phyloP scores from a whole-genome alignment of 2,797 vertebrate genomes.

The Phrynocephalus vlangalii region DNA sequence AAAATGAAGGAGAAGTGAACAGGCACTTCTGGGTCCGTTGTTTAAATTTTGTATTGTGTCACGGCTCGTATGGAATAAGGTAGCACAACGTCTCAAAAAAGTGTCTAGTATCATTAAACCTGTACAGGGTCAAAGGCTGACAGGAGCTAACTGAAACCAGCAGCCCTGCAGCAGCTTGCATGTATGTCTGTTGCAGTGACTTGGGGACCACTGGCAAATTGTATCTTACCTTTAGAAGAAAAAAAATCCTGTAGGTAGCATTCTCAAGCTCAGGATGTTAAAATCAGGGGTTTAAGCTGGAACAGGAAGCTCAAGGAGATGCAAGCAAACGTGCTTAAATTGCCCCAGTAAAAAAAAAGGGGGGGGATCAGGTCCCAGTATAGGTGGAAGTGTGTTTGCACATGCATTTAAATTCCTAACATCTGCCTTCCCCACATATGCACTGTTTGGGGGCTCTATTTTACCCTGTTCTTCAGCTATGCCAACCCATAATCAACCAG shows the following conservation, averaged over 20 bases:
- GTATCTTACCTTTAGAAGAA: background rate
- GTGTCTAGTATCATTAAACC: slow-evolving; percentile 20
- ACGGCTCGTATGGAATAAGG: background rate
- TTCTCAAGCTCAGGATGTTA: slow-evolving; percentile 9
- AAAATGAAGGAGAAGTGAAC: slow-evolving; percentile 24
- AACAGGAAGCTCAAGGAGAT: background rate
- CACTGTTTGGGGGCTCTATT: too few relatives aligned
- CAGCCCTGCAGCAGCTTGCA: background rate
- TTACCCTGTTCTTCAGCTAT: background rate
- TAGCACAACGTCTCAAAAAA: background rate
- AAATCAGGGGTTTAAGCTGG: background rate
- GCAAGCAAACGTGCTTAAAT: background rate
- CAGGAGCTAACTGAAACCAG: slow-evolving; percentile 25
- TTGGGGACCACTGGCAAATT: background rate
- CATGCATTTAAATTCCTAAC: background rate
- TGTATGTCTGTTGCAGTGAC: slow-evolving; percentile 6
- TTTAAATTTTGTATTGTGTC: slow-evolving; percentile 29
- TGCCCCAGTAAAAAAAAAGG: background rate
- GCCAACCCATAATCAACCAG: background rate
- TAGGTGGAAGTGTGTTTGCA: too few relatives aligned
- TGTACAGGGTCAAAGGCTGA: background rate
- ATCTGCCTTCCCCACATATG: background rate
- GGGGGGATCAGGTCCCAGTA: too few relatives aligned
- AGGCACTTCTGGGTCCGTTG: slow-evolving; percentile 21
- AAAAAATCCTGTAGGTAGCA: background rate